Base-by-base conservation (phyloP, 2,797 vertebrate species). In the Gallinago nigripennis region DNA sequence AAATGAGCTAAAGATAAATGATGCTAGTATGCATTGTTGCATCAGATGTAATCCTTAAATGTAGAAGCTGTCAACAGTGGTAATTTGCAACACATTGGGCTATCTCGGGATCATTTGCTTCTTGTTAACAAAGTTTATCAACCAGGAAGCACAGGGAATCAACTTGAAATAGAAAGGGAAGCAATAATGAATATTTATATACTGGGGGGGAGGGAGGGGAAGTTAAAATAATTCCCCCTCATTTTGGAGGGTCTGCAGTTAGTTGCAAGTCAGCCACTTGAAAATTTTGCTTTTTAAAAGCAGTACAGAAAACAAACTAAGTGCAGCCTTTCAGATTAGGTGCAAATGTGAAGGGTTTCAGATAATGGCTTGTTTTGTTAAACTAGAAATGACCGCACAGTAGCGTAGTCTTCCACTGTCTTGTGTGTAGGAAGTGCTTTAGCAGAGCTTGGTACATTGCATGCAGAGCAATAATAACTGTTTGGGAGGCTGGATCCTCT, bases 1-100 rank as follows among this genome's bases (percentile, higher is more conserved):
- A 98, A 98, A 98, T 97, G 97, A 97, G 96, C 90, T 92, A 89
- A 97, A 98, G 97, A 97, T 97, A 97, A 97, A 98, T 97, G 88
- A 95, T 33, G 58, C 71, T 57, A 82, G 86, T 92, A 86, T 94
- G 93, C 76, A 33, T 95, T 95, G 86, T 94, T 91, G 93, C 94
- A 86, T 98, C 96, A 96, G 94, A 96, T 97, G 73, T 53, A 95
- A 97, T 96, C 96, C 87, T 97, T 97, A 94, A 93, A 94, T 8
- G 43, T 16, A 96, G 94, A 87, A 90, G 81, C 93, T 95, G 91
- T 93, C 92, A 87, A 33, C 91, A 88, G 48, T 79, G 80, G 61
- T 96, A 92, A 96, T 91, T 87, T 94, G 86, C 87, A 92, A 91
- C 87, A 86, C 83, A 25, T 88, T 84, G 82, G 82, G 82, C 82